phyloP scores from a whole-genome alignment of 2,888 invertebrate species.

The Epicampocera succincta region DNA sequence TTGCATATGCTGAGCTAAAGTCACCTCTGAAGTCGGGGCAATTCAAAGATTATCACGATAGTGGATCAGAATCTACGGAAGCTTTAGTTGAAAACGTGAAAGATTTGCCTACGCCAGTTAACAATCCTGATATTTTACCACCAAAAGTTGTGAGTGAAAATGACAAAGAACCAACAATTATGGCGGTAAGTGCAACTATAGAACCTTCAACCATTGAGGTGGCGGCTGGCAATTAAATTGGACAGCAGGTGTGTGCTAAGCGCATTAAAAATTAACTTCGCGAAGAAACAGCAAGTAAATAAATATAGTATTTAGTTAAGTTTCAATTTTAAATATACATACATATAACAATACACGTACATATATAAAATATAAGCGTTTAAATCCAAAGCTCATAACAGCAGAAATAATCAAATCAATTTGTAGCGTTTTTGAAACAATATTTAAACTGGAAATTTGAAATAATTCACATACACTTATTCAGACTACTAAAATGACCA shows the following conservation, averaged over 20 bases:
- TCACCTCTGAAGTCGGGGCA: constrained; percentile 73
- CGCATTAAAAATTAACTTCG: background rate
- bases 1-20: constrained; percentile 73
- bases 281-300: constrained; percentile 31
- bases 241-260: background rate
- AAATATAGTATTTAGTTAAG: constrained; percentile 64
- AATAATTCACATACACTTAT: constrained; percentile 13
- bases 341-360: background rate
- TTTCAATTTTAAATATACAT: constrained; percentile 59
- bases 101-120: constrained; percentile 2
- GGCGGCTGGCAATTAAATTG: constrained; percentile 57
- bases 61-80: constrained; percentile 36
- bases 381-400: constrained; percentile 30
- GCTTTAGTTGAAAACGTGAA: background rate
- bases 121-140: constrained; percentile 22
- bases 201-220: constrained; percentile 46
- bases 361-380: constrained; percentile 32
- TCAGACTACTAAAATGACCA: background rate
- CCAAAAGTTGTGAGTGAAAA: constrained; percentile 3
- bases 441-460: constrained; percentile 10
- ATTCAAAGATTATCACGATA: constrained; percentile 58
- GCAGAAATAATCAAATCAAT: constrained; percentile 60
- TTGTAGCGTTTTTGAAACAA: constrained; percentile 46
- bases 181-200: constrained; percentile 19
- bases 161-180: constrained; percentile 1